A percentile compares a stretch with the other conserved stretches of the same genome.
These are phyloP conservation scores for Lepus oiostolus DNA, from an alignment of 2,797 vertebrate genomes.

Conservation along the genomic window DNA sequence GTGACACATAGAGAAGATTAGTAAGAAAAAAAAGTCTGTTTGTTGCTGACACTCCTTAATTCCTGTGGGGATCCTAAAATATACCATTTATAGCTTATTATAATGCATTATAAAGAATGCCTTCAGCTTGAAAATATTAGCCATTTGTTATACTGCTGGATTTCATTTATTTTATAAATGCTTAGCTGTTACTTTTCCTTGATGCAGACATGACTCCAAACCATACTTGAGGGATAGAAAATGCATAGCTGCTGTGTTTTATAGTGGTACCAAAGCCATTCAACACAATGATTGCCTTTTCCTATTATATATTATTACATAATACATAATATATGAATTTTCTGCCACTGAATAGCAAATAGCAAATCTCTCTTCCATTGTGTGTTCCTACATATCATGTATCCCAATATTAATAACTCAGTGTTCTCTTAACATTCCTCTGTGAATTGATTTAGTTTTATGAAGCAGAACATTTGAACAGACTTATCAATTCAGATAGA, in stretches of 20 bases:
- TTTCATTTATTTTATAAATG: conserved; percentile 73
- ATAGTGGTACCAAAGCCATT: conserved; percentile 68
- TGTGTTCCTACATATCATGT: conserved; percentile 39
- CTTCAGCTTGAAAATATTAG: conserved; percentile 39
- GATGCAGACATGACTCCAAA: conserved; percentile 58
- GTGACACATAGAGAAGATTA: conserved; percentile 34
- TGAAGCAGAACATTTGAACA: conserved; percentile 47
- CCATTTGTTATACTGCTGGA: conserved; percentile 38
- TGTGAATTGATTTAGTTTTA: conserved; percentile 67
- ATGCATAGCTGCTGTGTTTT: conserved; percentile 64
- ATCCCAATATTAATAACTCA: conserved; percentile 69
- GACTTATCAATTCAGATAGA: conserved; percentile 52
- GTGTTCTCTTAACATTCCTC: conserved; percentile 10
- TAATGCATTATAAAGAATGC: neutral
- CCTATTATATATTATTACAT: conserved; percentile 69
- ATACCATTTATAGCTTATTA: conserved; percentile 38
- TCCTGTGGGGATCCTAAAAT: neutral
- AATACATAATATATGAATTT: conserved; percentile 67
- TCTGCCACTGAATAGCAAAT: conserved; percentile 58
- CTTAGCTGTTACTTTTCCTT: conserved; percentile 1
- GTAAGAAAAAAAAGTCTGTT: neutral
- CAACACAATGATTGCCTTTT: conserved; percentile 71
- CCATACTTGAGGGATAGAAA: conserved; percentile 25
- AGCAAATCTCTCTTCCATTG: neutral
- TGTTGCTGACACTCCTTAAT: neutral